These are phyloP conservation scores for Sylvia borin DNA, from an alignment of 2,797 vertebrate species.

Conservation along the genomic window DNA sequence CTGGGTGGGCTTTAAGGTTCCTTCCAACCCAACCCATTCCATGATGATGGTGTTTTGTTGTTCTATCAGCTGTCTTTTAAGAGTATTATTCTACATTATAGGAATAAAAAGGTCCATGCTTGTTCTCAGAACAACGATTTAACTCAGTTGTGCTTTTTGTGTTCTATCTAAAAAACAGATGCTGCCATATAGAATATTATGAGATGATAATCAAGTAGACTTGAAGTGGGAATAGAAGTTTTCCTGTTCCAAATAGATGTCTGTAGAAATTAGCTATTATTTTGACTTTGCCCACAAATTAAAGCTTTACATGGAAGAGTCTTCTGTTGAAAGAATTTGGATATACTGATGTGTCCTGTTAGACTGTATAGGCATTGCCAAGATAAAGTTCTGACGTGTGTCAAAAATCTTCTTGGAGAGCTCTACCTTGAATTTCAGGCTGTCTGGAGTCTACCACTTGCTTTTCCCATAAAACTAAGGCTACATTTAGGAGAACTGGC, in stretches of 20 bases:
- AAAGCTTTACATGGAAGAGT: background rate
- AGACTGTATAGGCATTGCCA: background rate
- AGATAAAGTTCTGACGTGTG: background rate
- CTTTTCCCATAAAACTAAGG: background rate
- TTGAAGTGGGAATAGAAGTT: background rate
- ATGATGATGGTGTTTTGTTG: background rate
- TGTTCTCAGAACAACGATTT: background rate
- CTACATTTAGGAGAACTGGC: background rate
- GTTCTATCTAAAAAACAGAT: background rate
- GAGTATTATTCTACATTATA: background rate
- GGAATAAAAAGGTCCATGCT: background rate
- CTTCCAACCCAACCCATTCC: background rate
- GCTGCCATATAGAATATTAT: background rate
- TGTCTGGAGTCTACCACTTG: background rate
- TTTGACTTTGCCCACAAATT: background rate
- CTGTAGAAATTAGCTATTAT: background rate
- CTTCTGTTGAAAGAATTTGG: slow-evolving; percentile 3
- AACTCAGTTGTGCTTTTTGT: background rate
- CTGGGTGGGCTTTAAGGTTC: background rate
- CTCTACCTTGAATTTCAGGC: background rate
- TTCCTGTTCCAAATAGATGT: background rate
- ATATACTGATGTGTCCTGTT: background rate
- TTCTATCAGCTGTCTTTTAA: background rate
- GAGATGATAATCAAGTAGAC: background rate
- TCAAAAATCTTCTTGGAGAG: slow-evolving; percentile 1